phyloP scores from a whole-genome alignment of 2,113 vertebrate species.

The Spermophilus dauricus region DNA sequence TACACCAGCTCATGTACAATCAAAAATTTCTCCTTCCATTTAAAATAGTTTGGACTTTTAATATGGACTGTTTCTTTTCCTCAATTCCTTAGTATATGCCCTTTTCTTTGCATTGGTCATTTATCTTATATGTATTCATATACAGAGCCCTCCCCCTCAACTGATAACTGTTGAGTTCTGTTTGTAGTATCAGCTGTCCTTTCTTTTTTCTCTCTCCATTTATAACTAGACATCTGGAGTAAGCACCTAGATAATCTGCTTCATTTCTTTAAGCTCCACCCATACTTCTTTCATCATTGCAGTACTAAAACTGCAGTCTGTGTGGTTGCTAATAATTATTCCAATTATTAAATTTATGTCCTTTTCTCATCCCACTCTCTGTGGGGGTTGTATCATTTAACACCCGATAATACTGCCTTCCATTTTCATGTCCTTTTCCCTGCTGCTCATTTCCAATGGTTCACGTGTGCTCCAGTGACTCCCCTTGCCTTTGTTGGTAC shows the following conservation, averaged over 20 bases:
- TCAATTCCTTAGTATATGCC: background rate
- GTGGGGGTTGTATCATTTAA: background rate
- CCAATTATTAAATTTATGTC: background rate
- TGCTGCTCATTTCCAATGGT: background rate
- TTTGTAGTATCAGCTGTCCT: background rate
- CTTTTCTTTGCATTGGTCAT: background rate
- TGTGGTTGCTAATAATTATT: background rate
- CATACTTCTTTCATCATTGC: background rate
- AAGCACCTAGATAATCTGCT: background rate
- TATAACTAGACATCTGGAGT: background rate
- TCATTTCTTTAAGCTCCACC: background rate
- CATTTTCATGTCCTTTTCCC: background rate
- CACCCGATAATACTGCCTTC: background rate
- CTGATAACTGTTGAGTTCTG: background rate
- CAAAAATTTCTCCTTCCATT: background rate
- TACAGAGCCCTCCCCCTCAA: background rate
- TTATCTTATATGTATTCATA: background rate
- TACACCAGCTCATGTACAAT: background rate
- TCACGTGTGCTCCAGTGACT: background rate
- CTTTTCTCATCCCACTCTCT: background rate
- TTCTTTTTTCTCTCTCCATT: background rate
- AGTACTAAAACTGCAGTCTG: background rate
- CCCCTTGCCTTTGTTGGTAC: background rate
- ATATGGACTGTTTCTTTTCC: background rate
- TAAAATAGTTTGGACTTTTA: background rate